These are phyloP conservation scores for Promerops cafer DNA, from an alignment of 2,113 vertebrate species.

Conservation along the genomic window DNA sequence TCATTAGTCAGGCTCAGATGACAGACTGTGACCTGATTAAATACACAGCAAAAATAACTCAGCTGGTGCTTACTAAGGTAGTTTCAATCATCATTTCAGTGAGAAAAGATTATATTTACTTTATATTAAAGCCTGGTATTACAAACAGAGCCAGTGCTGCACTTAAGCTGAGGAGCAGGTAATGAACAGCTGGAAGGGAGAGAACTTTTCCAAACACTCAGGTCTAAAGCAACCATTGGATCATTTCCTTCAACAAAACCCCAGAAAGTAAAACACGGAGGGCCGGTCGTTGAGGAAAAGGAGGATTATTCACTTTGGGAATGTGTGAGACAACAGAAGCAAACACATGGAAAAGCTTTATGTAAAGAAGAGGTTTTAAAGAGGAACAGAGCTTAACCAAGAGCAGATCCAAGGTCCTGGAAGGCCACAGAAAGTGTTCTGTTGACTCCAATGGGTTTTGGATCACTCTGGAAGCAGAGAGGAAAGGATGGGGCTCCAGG, in stretches of 20 bases:
- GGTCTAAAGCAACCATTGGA: not conserved
- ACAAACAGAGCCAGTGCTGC: not conserved
- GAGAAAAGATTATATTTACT: not conserved
- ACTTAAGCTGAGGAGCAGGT: not conserved
- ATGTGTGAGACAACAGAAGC: not conserved
- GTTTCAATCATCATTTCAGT: not conserved
- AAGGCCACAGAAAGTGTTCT: not conserved
- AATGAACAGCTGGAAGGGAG: not conserved
- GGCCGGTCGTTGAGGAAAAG: not conserved
- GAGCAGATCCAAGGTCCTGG: not conserved
- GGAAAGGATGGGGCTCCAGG: not conserved
- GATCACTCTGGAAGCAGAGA: not conserved
- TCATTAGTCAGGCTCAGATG: constrained; percentile 10
- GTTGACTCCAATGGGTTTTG: not conserved
- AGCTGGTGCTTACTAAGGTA: not conserved
- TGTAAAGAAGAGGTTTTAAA: not conserved
- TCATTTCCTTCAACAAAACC: not conserved
- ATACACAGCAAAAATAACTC: not conserved
- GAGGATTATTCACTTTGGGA: not conserved
- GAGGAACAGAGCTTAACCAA: not conserved
- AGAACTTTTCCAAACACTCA: not conserved
- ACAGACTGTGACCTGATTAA: not conserved
- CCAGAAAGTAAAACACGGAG: not conserved
- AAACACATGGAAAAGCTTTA: not conserved
- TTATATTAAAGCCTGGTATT: not conserved